These are phyloP conservation scores for Dicycla oo DNA, from an alignment of 2,888 invertebrate genomes.

Conservation along the genomic window DNA sequence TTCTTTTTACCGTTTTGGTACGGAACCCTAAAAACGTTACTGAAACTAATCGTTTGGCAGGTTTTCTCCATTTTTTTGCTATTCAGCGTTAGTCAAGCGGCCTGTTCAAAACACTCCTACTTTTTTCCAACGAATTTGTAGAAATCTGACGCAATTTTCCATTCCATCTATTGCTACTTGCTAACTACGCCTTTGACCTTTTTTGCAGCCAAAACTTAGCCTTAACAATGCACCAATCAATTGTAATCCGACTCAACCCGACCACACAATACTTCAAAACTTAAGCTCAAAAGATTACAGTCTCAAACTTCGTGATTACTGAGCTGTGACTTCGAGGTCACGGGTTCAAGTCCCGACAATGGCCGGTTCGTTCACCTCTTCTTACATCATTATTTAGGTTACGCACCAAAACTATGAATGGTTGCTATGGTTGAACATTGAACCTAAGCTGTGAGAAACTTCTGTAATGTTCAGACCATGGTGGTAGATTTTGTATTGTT, in stretches of 20 bases:
- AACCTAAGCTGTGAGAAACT: conserved; percentile 31
- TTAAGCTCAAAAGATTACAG: conserved; percentile 46
- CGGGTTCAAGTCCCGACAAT: conserved; percentile 74
- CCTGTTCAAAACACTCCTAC: neutral
- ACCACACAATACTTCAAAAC: conserved; percentile 45
- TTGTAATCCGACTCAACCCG: conserved; percentile 35
- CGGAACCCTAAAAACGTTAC: neutral
- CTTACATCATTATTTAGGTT: conserved; percentile 76
- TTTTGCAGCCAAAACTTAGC: conserved; percentile 17
- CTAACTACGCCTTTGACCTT: neutral
- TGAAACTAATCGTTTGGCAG: neutral
- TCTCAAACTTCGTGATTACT: conserved; percentile 64
- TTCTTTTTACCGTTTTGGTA: too few species aligned
- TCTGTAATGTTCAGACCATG: conserved; percentile 9
- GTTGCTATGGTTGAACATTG: conserved; percentile 52
- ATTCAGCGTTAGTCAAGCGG: conserved; percentile 1
- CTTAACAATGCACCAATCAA: conserved; percentile 51
- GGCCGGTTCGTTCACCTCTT: conserved; percentile 71
- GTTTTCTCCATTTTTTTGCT: neutral
- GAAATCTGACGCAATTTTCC: neutral
- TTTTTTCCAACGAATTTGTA: neutral
- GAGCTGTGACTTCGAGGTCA: conserved; percentile 77
- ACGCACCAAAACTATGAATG: conserved; percentile 67
- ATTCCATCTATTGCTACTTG: neutral
- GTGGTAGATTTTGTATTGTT: conserved; percentile 10